A percentile compares a stretch with the other conserved stretches of the same genome.
These are phyloP conservation scores for Amyelois transitella DNA, from an alignment of 1,140 invertebrate genomes.

Conservation along the genomic window DNA sequence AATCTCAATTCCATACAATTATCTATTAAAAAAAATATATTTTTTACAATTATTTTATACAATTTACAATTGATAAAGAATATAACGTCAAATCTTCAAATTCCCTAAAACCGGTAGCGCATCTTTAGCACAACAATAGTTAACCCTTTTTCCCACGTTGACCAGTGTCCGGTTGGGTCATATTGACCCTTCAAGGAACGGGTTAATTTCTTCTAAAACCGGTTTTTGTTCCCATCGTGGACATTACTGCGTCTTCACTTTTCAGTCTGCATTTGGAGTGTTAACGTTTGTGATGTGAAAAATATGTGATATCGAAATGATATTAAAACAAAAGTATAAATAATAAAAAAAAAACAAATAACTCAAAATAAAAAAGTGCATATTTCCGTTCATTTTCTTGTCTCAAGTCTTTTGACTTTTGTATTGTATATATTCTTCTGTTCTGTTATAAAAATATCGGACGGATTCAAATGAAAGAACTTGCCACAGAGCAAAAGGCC, in stretches of 20 bases:
- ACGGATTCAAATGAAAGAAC: too few species aligned
- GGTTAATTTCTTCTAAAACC: constrained; percentile 24
- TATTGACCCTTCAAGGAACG: constrained; percentile 19
- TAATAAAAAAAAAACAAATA: too few species aligned
- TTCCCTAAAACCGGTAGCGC: neutral
- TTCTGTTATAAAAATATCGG: too few species aligned
- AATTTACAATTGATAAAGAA: neutral
- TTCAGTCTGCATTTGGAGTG: neutral
- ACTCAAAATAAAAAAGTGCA: too few species aligned
- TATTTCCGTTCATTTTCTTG: too few species aligned
- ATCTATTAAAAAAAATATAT: too few species aligned
- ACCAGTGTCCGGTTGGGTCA: constrained; percentile 38
- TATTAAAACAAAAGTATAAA: too few species aligned
- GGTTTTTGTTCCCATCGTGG: constrained; percentile 24
- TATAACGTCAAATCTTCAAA: neutral
- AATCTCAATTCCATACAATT: too few species aligned
- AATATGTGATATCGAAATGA: neutral
- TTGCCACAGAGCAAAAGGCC: too few species aligned
- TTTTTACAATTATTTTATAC: too few species aligned
- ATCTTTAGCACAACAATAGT: neutral
- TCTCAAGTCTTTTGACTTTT: too few species aligned
- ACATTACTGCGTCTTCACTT: constrained; percentile 7
- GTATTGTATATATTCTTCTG: too few species aligned
- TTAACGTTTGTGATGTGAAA: constrained; percentile 1
- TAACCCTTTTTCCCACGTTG: constrained; percentile 38